A percentile compares a stretch with the other conserved stretches of the same genome.
Evolutionary conservation across 64 coral and sea anemone species (phyloP).

Genomic region (Platygyra sinensis): DNA sequence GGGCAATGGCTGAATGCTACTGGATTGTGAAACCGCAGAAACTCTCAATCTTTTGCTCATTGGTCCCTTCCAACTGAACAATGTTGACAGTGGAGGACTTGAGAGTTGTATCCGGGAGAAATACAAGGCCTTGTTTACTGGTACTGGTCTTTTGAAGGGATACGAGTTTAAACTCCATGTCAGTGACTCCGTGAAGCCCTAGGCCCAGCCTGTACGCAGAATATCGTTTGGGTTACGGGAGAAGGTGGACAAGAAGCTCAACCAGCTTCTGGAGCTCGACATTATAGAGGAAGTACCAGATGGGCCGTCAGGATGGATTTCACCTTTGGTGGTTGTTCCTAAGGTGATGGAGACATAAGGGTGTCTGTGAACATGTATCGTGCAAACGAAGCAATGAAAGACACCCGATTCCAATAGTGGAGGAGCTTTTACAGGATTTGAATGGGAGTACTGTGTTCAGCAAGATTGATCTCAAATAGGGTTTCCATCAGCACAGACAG

Average conservation of each 20-base stretch:
- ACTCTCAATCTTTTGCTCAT: too few species aligned
- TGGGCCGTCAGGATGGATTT: not conserved
- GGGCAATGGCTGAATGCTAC: too few species aligned
- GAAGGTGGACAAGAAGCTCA: slow-evolving; percentile 8
- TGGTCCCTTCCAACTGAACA: too few species aligned
- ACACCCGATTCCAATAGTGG: slow-evolving; percentile 24
- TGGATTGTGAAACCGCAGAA: too few species aligned
- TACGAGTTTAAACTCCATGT: slow-evolving; percentile 60
- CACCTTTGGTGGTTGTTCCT: slow-evolving; percentile 1
- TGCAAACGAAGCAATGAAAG: slow-evolving; percentile 7
- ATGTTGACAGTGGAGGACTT: too few species aligned
- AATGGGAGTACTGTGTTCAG: too few species aligned
- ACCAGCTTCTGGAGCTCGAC: too few species aligned
- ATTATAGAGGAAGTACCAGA: too few species aligned
- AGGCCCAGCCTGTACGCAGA: slow-evolving; percentile 21
- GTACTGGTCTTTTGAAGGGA: slow-evolving; percentile 55
- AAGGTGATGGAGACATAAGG: slow-evolving; percentile 3
- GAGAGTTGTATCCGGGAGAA: too few species aligned
- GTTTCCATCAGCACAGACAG: slow-evolving; percentile 24
- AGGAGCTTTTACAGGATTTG: too few species aligned
- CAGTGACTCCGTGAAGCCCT: slow-evolving; percentile 39
- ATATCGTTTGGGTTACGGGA: slow-evolving; percentile 45
- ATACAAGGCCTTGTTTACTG: too few species aligned
- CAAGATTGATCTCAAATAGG: too few species aligned
- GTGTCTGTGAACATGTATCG: not conserved